Conservation (phyloP, 2,888 invertebrate species). For the Acheta domesticus region DNA sequence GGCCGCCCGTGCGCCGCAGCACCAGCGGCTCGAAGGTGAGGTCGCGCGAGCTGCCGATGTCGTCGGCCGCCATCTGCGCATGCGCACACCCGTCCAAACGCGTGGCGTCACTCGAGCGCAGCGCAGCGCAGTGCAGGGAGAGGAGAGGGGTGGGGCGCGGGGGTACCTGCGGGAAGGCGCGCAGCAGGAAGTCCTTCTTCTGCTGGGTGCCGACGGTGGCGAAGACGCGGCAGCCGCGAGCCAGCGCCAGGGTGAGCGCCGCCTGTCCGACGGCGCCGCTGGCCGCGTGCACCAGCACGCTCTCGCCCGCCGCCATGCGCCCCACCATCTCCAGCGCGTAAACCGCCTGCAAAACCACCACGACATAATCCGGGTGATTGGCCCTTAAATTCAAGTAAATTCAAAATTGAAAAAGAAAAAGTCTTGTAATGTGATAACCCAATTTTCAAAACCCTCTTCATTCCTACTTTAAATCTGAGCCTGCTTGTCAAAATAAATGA, state of each 20-base stretch:
- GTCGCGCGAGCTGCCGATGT: conserved; percentile 47
- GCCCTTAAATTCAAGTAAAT: too few relatives aligned
- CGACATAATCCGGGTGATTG: too few relatives aligned
- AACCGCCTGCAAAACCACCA: neutral
- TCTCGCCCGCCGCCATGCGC: conserved; percentile 50
- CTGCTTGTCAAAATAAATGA: too few relatives aligned
- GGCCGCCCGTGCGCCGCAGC: conserved; percentile 67
- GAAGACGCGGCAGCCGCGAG: conserved; percentile 58
- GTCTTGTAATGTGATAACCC: too few relatives aligned
- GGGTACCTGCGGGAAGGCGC: neutral
- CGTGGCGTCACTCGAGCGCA: too few relatives aligned
- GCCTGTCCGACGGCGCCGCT: conserved; percentile 74
- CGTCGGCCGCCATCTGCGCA: neutral
- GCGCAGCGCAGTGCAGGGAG: too few relatives aligned
- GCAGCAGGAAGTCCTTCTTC: conserved; percentile 60
- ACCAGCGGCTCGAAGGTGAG: conserved; percentile 78
- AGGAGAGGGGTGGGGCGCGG: too few relatives aligned
- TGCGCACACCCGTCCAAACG: too few relatives aligned
- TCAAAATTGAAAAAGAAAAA: too few relatives aligned
- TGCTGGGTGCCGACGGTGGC: conserved; percentile 67
- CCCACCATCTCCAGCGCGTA: conserved; percentile 56
- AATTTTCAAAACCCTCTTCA: too few relatives aligned
- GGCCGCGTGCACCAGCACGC: conserved; percentile 56
- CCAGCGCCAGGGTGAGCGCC: conserved; percentile 47
- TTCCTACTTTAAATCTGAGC: too few relatives aligned